Evolutionary conservation across 2,797 vertebrate genomes (phyloP), one percentile per base, ranked within the genome.

Genomic region (Enoplosus armatus): DNA sequence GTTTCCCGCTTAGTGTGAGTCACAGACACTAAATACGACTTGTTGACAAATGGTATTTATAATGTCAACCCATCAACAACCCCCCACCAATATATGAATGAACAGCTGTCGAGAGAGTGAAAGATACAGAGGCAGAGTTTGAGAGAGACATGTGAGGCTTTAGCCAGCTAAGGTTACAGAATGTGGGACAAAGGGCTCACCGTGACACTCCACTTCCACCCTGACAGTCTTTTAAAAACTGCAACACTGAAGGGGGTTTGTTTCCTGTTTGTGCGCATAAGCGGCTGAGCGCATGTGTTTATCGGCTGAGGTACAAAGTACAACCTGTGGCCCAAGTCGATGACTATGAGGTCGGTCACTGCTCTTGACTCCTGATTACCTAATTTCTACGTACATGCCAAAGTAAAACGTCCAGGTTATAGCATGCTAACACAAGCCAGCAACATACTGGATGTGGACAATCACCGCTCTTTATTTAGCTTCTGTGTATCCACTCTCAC

Each of bases 11-110:
- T 26, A 56, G 62, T 11, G 48, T 88, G 89, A 90, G 90, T 91
- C 91, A 92, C 48, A 65, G 45, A 82, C 84, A 89, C 86, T 90
- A 93, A 95, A 94, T 92, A 92, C 87, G 91, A 91, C 90, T 75
- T 93, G 93, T 92, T 93, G 94, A 94, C 93, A 94, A 95, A 94
- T 72, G 89, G 89, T 85, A 94, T 95, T 94, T 90, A 90, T 91
- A 93, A 90, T 78, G 89, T 92, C 93, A 91, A 85, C 85, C 90
- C 71, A 75, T 86, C 83, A 70, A 77, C 78, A 75, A 61, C 69
- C 81, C 79, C 68, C 84, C 62, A 61, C 77, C 41, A 72, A 87
- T 88, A 87, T 84, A 89, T 85, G 84, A 89, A 92, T 84, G 89
- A 91, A 90, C 94, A 95, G 93, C 92, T 95, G 93, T 84, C 24